Base-by-base conservation (phyloP, 2,888 invertebrate genomes). In the Panzeria rudis region DNA sequence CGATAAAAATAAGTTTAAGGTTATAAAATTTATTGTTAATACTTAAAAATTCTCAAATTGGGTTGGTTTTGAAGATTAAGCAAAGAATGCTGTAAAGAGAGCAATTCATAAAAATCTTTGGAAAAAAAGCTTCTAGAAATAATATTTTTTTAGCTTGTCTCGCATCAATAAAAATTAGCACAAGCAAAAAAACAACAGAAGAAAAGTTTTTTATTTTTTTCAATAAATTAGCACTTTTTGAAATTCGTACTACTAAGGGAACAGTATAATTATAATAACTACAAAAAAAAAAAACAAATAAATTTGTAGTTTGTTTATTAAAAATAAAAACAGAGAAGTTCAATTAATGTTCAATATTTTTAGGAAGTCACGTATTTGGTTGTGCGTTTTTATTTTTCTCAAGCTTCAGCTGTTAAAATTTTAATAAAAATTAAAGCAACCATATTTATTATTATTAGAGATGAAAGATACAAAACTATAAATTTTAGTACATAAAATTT, bases 351-450 rank as follows among this genome's bases (percentile, higher is more conserved):
- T 59, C 35, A 59, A 68, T 35, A 50, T 38, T 68, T 77, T 77
- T 77, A 68, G 59, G 68, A 68, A 77, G 77, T 77, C 77, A 77
- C 77, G 77, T 64, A 77, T 68, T 66, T 66, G 15, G 9, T 52
- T 35, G 13, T 62, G 13, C 59, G 1, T 61, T 69, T 47, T 59
- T 50, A 44, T 32, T 20, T 54, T 41, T 54, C 29, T 50, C 20
- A 41, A 20, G 35, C 32, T 11, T 15, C 3, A 9, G 32, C 1
- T 32, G 8, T 47, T 15, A 32, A 32, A 61, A 68, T 32, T 15
- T 44, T 41, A 62, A 62, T 25, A 15, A 41, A 64, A n/a, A 38
- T 35, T 15, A 17, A 47, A 17, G 4, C 47, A 47, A 17, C 13
- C 47, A 0, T 8, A 7, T 17, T 6, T 3, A 50, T 2, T 8